Base-by-base conservation (phyloP, 2,888 invertebrate species). In the Sarcophaga carnaria region DNA sequence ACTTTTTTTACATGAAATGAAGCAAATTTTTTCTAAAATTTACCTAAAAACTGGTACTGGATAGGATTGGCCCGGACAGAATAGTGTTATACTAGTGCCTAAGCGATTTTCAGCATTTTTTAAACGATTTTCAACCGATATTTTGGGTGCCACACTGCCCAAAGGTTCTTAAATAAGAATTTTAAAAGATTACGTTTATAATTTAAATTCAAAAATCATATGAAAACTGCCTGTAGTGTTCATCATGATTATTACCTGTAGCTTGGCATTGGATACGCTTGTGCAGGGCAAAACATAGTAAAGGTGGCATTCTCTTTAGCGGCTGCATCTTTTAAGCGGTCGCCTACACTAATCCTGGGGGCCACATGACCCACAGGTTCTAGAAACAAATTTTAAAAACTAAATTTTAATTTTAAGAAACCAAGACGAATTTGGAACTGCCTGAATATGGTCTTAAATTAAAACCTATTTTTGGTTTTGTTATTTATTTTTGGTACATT, bases 61-160 rank as follows among this genome's bases (percentile, higher is more conserved):
- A 93, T 95, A 96, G 88, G 96, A 96, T 94, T 96, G 96, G 85
- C 96, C 96, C 92, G 96, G 96, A 93, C 96, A 96, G 92, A 96
- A 94, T 88, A 96, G 93, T 75, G 95, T 95, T 92, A 96, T 95
- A 91, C 95, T 95, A 10, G 79, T 84, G 2, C 88, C 85, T 17
- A 90, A 70, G 4, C 25, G 66, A 6, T 91, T 89, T 76, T 92
- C 93, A 89, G 95, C 95, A 90, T 95, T 95, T 89, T 94, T 95
- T 89, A 94, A 94, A 93, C 96, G 95, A 92, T 95, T 95, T 89
- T 95, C 95, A 92, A 92, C 91, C 76, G 92, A 91, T 79, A 94
- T 94, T 91, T 94, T 94, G 0, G 94, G 94, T 2, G 93, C 90
- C 27, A 94, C 94, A 88, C 94, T 94, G 72, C 94, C 94, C 86